These are phyloP conservation scores for Entomobrya proxima DNA, from an alignment of 2,888 invertebrate species.

Conservation along the genomic window DNA sequence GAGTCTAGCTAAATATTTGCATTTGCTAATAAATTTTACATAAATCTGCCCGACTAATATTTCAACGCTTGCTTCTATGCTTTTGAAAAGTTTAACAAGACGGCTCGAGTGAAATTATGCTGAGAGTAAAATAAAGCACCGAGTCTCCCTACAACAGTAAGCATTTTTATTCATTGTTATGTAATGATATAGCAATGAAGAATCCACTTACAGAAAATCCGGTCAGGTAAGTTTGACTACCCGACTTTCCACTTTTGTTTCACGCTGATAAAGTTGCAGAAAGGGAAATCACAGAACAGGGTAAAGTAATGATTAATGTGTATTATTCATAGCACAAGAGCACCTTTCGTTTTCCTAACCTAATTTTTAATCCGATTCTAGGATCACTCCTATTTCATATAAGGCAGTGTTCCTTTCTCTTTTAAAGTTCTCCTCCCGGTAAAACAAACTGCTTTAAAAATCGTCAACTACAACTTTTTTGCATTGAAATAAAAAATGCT, in stretches of 20 bases:
- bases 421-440: not conserved
- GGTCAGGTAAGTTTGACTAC: constrained; percentile 45
- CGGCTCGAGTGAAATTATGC: constrained; percentile 6
- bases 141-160: not conserved
- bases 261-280: not conserved
- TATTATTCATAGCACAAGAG: constrained; percentile 53
- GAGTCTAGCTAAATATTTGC: no score
- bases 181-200: not conserved
- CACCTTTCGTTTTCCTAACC: constrained; percentile 50
- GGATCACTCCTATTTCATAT: not conserved
- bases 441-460: no score
- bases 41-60: no score
- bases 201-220: constrained; percentile 52
- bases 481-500: not conserved
- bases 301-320: constrained; percentile 7
- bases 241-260: constrained; percentile 57
- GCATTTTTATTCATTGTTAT: constrained; percentile 2
- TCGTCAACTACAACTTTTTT: not conserved
- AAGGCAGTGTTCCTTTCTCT: not conserved
- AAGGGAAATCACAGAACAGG: not conserved
- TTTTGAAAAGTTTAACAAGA: no score
- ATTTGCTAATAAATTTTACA: no score
- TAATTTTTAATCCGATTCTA: not conserved
- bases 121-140: not conserved
- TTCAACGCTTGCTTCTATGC: no score